Base-by-base conservation (phyloP, 2,888 invertebrate species). In the Dysmachus trigonus region DNA sequence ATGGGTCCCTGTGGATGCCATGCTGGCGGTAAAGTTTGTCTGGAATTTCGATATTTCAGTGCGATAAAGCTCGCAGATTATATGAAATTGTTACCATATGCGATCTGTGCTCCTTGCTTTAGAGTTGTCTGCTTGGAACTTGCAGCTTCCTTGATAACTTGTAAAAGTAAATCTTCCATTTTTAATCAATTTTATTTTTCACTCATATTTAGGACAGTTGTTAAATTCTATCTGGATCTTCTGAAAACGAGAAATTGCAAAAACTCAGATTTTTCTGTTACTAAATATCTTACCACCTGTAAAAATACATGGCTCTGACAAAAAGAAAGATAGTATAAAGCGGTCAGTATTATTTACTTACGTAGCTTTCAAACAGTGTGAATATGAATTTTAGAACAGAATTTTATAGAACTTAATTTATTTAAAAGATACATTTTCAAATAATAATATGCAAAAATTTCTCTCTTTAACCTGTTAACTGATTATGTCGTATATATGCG, bases 141-240 rank as follows among this genome's bases (percentile, higher is more conserved):
- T 82, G 95, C 94, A 87, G 97, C 96, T 93, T 98, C 98, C 92
- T 95, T 97, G 89, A 96, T 95, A 90, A 98, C 95, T 92, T 96
- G 96, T 91, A 95, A 94, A 88, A 98, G 93, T 89, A 98, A 93
- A 92, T 97, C 97, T 93, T 98, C 98, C 97, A 98, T 97, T 88
- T 87, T 88, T 86, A 71, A 13, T 18, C 31, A 38, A 4, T 47
- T 72, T 77, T 85, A 41, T 79, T 41, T 76, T 53, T 33, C 35
- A 51, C n/a, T 71, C 76, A 83, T 83, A 38, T 72, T 83, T 15
- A 72, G 15, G 27, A 38, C n/a, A 77, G 7, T 10, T n/a, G n/a
- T 73, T 33, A 8, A n/a, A 73, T 2, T 31, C 10, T 30, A 73
- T 8, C 10, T 73, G 7, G 30, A 15, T 33, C 1, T 62, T 62